Evolutionary conservation across 2,113 vertebrate genomes (phyloP), one percentile per base, ranked within the genome.

Genomic region (Piprites chloris): DNA sequence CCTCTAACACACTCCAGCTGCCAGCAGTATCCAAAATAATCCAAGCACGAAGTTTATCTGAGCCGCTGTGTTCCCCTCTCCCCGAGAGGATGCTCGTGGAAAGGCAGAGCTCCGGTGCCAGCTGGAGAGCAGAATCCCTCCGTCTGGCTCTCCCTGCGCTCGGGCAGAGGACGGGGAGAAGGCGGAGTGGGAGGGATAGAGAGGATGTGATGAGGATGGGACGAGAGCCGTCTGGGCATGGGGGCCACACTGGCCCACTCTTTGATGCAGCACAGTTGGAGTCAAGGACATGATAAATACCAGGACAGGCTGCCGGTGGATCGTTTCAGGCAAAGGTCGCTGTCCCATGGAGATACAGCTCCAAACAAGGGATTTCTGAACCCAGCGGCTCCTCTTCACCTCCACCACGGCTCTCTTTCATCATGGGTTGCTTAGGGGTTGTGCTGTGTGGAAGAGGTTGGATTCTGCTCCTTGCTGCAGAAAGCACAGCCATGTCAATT

Each of bases 141-240:
- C 8, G 10, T 24, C 24, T 39, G 91, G 59, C 4, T 0, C 14
- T 72, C 58, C 75, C 72, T 26, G 61, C 32, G 1, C 30, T 33
- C 0, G 1, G 61, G 26, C 4, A 1, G 37, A 69, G 32, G 21
- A 53, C 5, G 19, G 17, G 65, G 53, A 65, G 44, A 42, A 53
- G 35, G 66, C 1, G 0, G 14, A 59, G 1, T 2, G 7, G 49
- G n/a, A n/a, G 50, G 73, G 41, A 37, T 47, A 22, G 65, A 0
- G 1, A 71, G 56, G 73, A 42, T 0, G 11, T 37, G 61, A 35
- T 0, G 1, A 74, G 61, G 65, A 50, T 0, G 12, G 42, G 66
- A 39, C 2, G 2, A 41, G 49, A 73, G 30, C 56, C 1, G 0
- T 37, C 50, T 15, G 32, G 87, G 65, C n/a, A 3, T 30, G 35